Evolutionary conservation across 64 coral and sea anemone species (phyloP).

Genomic region (Exaiptasia diaphana): DNA sequence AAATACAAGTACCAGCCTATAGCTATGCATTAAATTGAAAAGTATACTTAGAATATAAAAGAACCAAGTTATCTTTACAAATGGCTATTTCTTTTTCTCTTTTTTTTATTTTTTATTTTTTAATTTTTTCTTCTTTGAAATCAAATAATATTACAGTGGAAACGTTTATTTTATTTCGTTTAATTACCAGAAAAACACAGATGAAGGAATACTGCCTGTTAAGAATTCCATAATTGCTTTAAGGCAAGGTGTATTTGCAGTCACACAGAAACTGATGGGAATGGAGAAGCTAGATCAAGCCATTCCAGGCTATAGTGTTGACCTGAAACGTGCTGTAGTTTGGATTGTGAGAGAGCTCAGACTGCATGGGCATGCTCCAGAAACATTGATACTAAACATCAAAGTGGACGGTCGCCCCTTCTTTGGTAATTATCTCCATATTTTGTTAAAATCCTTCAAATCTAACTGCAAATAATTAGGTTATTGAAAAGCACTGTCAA

Average conservation of each 20-base stretch:
- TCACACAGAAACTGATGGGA: neutral
- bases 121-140: neutral
- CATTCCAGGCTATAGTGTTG: neutral
- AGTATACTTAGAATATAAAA: neutral
- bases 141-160: neutral
- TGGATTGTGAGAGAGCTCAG: neutral
- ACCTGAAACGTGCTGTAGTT: neutral
- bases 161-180: neutral
- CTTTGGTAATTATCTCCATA: constrained; percentile 20
- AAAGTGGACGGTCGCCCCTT: constrained; percentile 21
- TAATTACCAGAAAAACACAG: constrained; percentile 22
- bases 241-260: neutral
- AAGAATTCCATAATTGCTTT: constrained; percentile 20
- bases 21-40: no score
- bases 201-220: constrained; percentile 20
- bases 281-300: neutral
- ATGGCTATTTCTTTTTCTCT: neutral
- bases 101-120: neutral
- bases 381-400: neutral
- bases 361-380: constrained; percentile 5
- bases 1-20: neutral
- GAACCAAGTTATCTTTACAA: neutral
- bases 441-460: no score
- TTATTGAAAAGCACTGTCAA: no score
- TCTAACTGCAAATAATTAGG: no score